phyloP scores from a whole-genome alignment of 2,113 vertebrate species.

The Nematolebias whitei region DNA sequence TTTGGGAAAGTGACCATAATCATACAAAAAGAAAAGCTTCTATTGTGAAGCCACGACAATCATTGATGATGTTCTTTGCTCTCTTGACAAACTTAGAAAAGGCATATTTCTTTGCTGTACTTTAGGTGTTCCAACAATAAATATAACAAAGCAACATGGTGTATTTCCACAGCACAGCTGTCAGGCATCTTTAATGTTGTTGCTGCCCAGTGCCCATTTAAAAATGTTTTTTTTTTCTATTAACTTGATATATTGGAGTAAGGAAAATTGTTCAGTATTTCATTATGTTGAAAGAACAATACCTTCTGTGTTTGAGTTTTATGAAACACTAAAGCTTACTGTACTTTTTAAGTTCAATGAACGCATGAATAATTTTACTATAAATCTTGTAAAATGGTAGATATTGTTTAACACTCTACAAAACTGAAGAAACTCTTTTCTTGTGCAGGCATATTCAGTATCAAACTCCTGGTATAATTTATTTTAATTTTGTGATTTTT shows the following conservation, averaged over 20 bases:
- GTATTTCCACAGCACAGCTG: slow-evolving; percentile 69
- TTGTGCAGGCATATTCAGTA: not conserved
- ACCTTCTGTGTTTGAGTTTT: slow-evolving; percentile 27
- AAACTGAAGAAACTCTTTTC: slow-evolving; percentile 13
- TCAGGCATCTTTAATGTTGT: slow-evolving; percentile 73
- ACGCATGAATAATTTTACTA: not conserved
- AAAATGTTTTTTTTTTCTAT: slow-evolving; percentile 72
- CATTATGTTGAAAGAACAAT: slow-evolving; percentile 43
- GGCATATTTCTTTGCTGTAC: slow-evolving; percentile 74
- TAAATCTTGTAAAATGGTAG: slow-evolving; percentile 6
- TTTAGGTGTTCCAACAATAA: slow-evolving; percentile 78
- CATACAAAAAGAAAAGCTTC: slow-evolving; percentile 51
- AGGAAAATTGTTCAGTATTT: slow-evolving; percentile 52
- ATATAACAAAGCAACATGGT: slow-evolving; percentile 75
- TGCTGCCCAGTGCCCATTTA: slow-evolving; percentile 53
- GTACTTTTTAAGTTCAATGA: slow-evolving; percentile 17
- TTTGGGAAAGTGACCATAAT: slow-evolving; percentile 71
- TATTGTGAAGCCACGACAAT: slow-evolving; percentile 39
- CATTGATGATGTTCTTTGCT: slow-evolving; percentile 29
- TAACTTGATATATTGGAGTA: slow-evolving; percentile 60
- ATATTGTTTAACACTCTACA: slow-evolving; percentile 30
- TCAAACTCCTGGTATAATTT: not conserved
- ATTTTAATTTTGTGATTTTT: slow-evolving; percentile 1
- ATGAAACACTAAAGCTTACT: slow-evolving; percentile 13
- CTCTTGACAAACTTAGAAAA: slow-evolving; percentile 74